These are phyloP conservation scores for Lochmaea capreae DNA, from an alignment of 2,888 invertebrate species.

Conservation along the genomic window DNA sequence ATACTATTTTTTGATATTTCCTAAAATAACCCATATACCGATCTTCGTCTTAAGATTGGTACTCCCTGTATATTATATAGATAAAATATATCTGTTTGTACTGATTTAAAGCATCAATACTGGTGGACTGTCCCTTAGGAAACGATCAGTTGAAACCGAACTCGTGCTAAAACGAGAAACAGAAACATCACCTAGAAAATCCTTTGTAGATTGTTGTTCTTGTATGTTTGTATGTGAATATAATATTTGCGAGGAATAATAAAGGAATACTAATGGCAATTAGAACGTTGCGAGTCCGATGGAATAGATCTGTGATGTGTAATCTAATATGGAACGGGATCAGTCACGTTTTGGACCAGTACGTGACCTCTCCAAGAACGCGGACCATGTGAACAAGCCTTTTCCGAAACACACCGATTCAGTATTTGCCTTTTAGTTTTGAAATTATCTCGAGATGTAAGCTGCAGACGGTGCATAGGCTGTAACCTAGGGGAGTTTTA, in stretches of 20 bases:
- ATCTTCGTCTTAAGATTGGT: too few species aligned
- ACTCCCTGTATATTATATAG: background rate
- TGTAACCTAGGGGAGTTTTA: background rate
- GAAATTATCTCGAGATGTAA: conserved; percentile 8
- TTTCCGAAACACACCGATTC: conserved; percentile 30
- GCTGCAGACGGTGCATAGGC: background rate
- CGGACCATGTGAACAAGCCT: conserved; percentile 62
- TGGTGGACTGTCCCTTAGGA: background rate
- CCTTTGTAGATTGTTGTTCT: conserved; percentile 38
- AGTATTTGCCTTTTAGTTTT: conserved; percentile 57
- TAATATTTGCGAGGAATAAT: conserved; percentile 45
- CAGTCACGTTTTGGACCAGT: conserved; percentile 65
- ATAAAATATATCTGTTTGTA: conserved; percentile 1
- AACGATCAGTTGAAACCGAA: conserved; percentile 7
- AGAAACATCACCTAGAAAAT: conserved; percentile 25
- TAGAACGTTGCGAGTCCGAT: conserved; percentile 53
- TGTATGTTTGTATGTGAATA: conserved; percentile 43
- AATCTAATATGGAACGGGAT: conserved; percentile 66
- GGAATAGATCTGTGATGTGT: conserved; percentile 58
- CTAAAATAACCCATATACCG: too few species aligned
- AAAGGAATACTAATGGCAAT: conserved; percentile 54
- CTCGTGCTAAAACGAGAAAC: conserved; percentile 24
- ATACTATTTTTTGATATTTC: too few species aligned
- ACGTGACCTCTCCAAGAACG: conserved; percentile 62
- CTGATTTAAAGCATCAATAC: background rate